Base-by-base conservation (phyloP, 2,888 invertebrate genomes). In the Halictus ligatus region DNA sequence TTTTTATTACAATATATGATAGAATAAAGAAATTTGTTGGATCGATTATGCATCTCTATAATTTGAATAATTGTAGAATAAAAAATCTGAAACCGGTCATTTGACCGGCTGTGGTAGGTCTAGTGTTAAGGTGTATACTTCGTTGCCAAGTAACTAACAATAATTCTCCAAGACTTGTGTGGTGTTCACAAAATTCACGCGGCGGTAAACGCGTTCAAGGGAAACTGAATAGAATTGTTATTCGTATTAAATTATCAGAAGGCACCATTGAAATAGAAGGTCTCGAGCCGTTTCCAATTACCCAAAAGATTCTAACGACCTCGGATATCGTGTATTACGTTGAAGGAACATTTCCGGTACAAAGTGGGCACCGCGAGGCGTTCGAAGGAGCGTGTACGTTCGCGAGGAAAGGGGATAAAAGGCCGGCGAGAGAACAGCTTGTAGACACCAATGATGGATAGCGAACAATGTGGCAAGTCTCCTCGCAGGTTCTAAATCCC, bases 401-500 rank as follows among this genome's bases (percentile, higher is more conserved):
- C 29, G 18, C 29, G 29, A 64, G 29, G 64, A 29, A 29, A 18
- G 29, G 29, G 64, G 64, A 64, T 29, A 29, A 64, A 64, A 64
- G 7, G 64, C 64, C 64, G 64, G 40, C 18, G 21, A 35, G 40
- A 69, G 40, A 69, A 40, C 40, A 40, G 18, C n/a, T 71, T 71
- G n/a, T 43, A 71, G 40, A 71, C 43, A 40, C 35, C 69, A 69
- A 69, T 64, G 54, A 35, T 64, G 67, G 25, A 50, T 35, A 13
- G 35, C 25, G 74, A 69, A 78, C 67, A 46, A 48, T 25, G 64
- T 78, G 60, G 67, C 67, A 58, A 58, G 43, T 58, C 43, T 76
- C n/a, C 74, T 78, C 35, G 82, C 74, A 25, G 29, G 21, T 71
- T 35, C 18, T 72, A 75, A 83, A 80, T 75, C 60, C 60, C 46